These are phyloP conservation scores for Pandemis corylana DNA, from an alignment of 2,888 invertebrate species.

Conservation along the genomic window DNA sequence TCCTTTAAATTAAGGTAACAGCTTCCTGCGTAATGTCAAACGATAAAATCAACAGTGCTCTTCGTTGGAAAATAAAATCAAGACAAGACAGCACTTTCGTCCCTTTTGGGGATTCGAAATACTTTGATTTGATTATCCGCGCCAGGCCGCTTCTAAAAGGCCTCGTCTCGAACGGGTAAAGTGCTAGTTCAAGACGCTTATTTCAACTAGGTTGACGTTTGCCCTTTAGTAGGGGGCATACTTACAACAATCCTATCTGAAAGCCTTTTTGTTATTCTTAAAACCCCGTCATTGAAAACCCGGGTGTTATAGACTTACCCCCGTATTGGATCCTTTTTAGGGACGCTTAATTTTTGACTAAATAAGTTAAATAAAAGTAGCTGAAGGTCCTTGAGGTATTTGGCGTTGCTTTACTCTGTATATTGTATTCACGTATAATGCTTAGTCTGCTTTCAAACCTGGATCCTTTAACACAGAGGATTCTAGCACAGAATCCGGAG, in stretches of 20 bases:
- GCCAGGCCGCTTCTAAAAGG: slow-evolving; percentile 4
- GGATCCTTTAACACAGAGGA: no score
- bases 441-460: no score
- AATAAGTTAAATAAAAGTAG: no score
- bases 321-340: no score
- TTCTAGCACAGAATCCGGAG: no score
- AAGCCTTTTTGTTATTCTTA: not conserved
- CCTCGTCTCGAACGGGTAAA: slow-evolving; percentile 15
- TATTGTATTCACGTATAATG: no score
- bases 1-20: slow-evolving; percentile 19
- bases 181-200: slow-evolving; percentile 31
- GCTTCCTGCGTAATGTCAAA: slow-evolving; percentile 19
- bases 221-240: slow-evolving; percentile 13
- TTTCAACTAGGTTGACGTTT: slow-evolving; percentile 30
- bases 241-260: not conserved
- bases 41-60: slow-evolving; percentile 29
- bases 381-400: no score
- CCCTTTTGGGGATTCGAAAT: slow-evolving; percentile 34
- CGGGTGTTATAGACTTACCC: no score
- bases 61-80: slow-evolving; percentile 29
- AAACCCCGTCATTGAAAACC: not conserved
- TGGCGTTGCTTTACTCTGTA: no score
- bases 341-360: no score
- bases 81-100: slow-evolving; percentile 27
- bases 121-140: slow-evolving; percentile 37